A percentile compares a stretch with the other conserved stretches of the same genome.
Evolutionary conservation across 2,888 invertebrate species (phyloP).

Genomic region (Selenia dentaria): DNA sequence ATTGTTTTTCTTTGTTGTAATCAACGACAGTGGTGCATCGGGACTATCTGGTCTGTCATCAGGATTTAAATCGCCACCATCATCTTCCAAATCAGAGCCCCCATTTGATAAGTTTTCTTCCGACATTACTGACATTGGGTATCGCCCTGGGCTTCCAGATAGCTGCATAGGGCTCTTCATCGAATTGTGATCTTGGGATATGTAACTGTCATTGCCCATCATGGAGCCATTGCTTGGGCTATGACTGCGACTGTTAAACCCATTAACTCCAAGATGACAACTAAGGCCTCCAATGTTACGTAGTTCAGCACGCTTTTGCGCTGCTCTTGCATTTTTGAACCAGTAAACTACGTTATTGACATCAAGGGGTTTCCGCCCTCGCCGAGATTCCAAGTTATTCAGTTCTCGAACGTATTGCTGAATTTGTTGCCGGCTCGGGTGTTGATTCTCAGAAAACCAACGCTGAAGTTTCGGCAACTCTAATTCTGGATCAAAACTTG

Average conservation of each 20-base stretch:
- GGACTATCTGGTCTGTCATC: slow-evolving; percentile 87
- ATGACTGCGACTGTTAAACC: slow-evolving; percentile 86
- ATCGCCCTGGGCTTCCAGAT: slow-evolving; percentile 81
- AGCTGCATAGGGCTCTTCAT: slow-evolving; percentile 87
- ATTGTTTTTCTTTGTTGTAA: slow-evolving; percentile 84
- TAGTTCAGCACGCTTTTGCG: slow-evolving; percentile 95
- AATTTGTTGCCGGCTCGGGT: slow-evolving; percentile 98
- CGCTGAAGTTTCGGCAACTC: slow-evolving; percentile 98
- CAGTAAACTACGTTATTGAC: slow-evolving; percentile 98
- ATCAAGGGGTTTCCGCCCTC: slow-evolving; percentile 96
- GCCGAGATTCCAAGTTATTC: slow-evolving; percentile 95
- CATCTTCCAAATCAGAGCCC: slow-evolving; percentile 89
- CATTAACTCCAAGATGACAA: slow-evolving; percentile 86
- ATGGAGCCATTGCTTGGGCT: slow-evolving; percentile 87
- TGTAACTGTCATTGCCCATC: slow-evolving; percentile 85
- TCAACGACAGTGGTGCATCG: slow-evolving; percentile 88
- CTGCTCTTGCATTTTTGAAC: slow-evolving; percentile 99
- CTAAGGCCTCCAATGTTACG: slow-evolving; percentile 85
- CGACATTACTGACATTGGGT: slow-evolving; percentile 87
- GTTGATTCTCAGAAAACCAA: slow-evolving; percentile 99
- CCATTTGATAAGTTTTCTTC: slow-evolving; percentile 87
- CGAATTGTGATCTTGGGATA: slow-evolving; percentile 81
- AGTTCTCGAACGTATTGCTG: slow-evolving; percentile 97
- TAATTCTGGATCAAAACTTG: slow-evolving; percentile 98
- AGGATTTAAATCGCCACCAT: slow-evolving; percentile 81